Evolutionary conservation across 2,797 vertebrate genomes (phyloP).

Genomic region (Enteromius viviparus): DNA sequence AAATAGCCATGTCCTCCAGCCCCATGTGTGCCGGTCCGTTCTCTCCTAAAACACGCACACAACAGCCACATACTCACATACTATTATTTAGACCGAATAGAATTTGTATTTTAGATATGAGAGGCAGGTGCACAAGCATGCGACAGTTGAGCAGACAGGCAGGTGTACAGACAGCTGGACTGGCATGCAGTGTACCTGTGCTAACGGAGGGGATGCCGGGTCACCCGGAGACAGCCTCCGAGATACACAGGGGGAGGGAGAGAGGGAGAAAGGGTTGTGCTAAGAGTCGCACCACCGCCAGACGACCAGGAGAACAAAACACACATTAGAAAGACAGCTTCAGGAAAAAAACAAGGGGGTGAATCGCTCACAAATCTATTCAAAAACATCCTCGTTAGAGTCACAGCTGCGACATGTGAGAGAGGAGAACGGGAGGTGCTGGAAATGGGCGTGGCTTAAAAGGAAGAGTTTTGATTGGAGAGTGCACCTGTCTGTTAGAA

Average conservation of each 20-base stretch:
- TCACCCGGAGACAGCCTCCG: constrained; percentile 82
- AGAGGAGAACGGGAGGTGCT: constrained; percentile 15
- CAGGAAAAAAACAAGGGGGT: constrained; percentile 33
- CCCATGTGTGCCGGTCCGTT: constrained; percentile 95
- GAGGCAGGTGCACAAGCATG: constrained; percentile 40
- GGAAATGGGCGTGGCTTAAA: neutral
- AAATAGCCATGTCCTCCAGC: constrained; percentile 92
- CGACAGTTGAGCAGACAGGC: constrained; percentile 26
- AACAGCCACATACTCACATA: constrained; percentile 17
- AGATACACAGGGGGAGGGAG: constrained; percentile 79
- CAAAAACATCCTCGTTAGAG: neutral
- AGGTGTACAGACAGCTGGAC: constrained; percentile 64
- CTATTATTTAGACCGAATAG: neutral
- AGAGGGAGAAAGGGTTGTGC: constrained; percentile 76
- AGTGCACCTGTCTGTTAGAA: constrained; percentile 10
- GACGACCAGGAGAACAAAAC: constrained; percentile 66
- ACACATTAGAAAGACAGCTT: constrained; percentile 66
- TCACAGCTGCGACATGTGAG: constrained; percentile 7
- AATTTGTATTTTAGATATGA: neutral
- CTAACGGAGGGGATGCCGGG: constrained; percentile 78
- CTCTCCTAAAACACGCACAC: constrained; percentile 80
- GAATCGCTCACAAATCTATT: constrained; percentile 22
- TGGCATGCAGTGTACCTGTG: constrained; percentile 86
- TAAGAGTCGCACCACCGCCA: constrained; percentile 75
- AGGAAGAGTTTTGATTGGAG: neutral